Evolutionary conservation across 2,888 invertebrate species (phyloP).

Genomic region (Ecliptopera silaceata): DNA sequence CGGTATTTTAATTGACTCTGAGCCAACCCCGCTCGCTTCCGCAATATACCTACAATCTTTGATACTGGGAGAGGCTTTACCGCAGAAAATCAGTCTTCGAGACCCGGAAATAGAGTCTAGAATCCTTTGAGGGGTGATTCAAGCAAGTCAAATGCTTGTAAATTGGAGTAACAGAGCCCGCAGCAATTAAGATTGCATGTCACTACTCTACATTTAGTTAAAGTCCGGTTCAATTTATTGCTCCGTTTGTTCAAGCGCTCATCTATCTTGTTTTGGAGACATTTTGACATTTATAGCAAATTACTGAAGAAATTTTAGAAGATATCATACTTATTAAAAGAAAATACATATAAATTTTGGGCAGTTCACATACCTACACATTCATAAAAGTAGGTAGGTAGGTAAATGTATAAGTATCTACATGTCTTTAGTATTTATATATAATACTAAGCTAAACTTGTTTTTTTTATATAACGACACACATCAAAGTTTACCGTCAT

Average conservation of each 20-base stretch:
- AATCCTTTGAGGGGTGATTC: conserved; percentile 25
- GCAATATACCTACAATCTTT: conserved; percentile 34
- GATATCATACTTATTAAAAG: no score
- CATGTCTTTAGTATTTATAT: no score
- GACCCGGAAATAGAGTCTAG: conserved; percentile 31
- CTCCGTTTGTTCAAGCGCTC: conserved; percentile 48
- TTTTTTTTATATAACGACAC: no score
- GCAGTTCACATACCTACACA: no score
- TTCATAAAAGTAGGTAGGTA: no score
- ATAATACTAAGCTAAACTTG: no score
- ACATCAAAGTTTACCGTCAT: no score
- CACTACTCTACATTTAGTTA: conserved; percentile 65
- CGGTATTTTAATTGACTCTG: no score
- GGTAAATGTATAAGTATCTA: no score
- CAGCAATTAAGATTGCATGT: conserved; percentile 75
- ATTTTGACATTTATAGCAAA: no score
- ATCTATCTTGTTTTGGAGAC: conserved; percentile 40
- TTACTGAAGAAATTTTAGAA: no score
- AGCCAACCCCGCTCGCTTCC: conserved; percentile 33
- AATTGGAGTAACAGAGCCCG: conserved; percentile 59
- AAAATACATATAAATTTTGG: no score
- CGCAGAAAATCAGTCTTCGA: conserved; percentile 35
- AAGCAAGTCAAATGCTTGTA: conserved; percentile 51
- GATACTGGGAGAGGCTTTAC: conserved; percentile 28
- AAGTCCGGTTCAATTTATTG: conserved; percentile 63